Evolutionary conservation across 2,797 vertebrate species (phyloP).

Genomic region (Falco rusticolus): DNA sequence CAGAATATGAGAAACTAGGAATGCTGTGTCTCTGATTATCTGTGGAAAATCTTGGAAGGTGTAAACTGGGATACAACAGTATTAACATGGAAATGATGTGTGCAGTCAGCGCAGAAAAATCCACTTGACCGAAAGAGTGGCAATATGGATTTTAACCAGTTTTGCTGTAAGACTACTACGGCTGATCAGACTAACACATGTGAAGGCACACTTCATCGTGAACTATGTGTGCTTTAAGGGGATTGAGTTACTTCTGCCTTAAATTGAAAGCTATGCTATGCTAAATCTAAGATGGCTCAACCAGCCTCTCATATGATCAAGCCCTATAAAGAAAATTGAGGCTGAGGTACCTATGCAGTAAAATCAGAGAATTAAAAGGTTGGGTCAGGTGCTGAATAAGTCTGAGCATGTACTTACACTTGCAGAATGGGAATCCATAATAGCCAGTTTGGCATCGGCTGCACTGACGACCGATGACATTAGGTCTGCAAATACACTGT

Average conservation of each 20-base stretch:
- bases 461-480: conserved; percentile 87
- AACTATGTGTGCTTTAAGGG: not conserved
- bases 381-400: fast-evolving
- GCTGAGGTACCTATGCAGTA: not conserved
- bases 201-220: not conserved
- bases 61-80: not conserved
- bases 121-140: not conserved
- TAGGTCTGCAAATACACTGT: conserved; percentile 86
- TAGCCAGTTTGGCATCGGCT: conserved; percentile 87
- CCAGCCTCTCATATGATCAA: not conserved
- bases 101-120: not conserved
- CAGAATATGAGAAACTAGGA: not conserved
- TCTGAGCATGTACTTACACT: conserved; percentile 76
- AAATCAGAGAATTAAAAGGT: not conserved
- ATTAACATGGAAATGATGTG: not conserved
- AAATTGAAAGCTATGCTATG: not conserved
- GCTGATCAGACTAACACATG: not conserved
- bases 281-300: not conserved
- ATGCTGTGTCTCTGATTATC: not conserved
- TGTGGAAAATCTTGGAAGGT: not conserved
- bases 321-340: not conserved
- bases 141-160: not conserved
- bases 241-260: not conserved
- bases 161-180: not conserved
- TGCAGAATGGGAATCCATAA: conserved; percentile 92